A percentile compares a stretch with the other conserved stretches of the same genome.
Conservation (phyloP, 2,797 vertebrate genomes). For the Novumbra hubbsi region DNA sequence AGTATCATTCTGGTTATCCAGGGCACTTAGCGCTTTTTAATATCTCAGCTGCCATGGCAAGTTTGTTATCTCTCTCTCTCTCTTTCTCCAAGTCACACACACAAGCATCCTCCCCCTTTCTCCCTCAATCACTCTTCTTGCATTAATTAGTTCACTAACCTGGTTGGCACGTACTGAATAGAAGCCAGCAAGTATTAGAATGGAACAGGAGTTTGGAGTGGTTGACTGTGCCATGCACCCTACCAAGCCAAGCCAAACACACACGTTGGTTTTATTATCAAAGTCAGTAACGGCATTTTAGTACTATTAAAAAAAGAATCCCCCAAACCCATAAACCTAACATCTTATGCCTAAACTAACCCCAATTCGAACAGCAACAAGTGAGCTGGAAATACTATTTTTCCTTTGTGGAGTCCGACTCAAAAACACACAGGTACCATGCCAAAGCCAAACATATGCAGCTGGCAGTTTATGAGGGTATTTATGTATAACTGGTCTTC, state of each 20-base stretch:
- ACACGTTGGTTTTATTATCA: conserved; percentile 5
- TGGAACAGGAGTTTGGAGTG: not conserved
- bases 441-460: not conserved
- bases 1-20: not conserved
- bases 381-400: no score
- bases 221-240: conserved; percentile 2
- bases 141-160: conserved; percentile 4
- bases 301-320: no score
- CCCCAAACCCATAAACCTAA: no score
- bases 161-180: not conserved
- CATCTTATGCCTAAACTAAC: no score
- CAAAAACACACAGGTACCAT: conserved; percentile 14
- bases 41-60: not conserved
- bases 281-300: no score
- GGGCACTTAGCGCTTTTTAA: not conserved
- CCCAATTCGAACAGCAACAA: no score
- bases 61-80: not conserved
- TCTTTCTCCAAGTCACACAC: not conserved
- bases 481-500: not conserved
- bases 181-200: not conserved
- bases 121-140: not conserved
- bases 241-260: not conserved
- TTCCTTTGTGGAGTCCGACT: no score
- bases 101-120: not conserved
- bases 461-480: not conserved